These are phyloP conservation scores for Epizoanthus rinbou DNA, from an alignment of 92 coral and sea anemone genomes.

Conservation along the genomic window DNA sequence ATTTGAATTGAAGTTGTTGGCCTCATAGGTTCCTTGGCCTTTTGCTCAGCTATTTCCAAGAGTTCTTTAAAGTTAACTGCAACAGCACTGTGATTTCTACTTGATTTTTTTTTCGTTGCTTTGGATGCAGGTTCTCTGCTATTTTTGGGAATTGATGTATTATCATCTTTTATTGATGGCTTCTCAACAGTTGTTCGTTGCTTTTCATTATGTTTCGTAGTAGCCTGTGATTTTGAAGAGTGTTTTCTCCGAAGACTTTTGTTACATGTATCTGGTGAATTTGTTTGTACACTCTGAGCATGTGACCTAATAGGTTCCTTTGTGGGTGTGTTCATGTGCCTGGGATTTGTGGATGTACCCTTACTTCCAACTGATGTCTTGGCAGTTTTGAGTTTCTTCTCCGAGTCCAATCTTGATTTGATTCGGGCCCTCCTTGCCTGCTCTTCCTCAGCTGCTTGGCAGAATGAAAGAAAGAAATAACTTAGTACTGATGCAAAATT, in stretches of 20 bases:
- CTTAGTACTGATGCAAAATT: neutral
- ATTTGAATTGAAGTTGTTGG: neutral
- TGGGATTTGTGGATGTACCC: neutral
- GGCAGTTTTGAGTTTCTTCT: constrained; percentile 31
- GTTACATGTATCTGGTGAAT: neutral
- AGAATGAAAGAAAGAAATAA: neutral
- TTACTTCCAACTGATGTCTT: constrained; percentile 12
- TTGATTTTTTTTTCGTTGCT: neutral
- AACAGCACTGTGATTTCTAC: constrained; percentile 12
- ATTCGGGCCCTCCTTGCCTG: constrained; percentile 87
- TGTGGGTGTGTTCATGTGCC: constrained; percentile 7
- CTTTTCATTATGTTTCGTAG: constrained; percentile 9
- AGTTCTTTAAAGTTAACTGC: constrained; percentile 81
- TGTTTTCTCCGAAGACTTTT: neutral
- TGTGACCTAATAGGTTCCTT: neutral
- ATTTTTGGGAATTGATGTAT: neutral
- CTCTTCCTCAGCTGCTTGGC: constrained; percentile 72
- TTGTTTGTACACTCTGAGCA: neutral
- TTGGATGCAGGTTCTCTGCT: constrained; percentile 14
- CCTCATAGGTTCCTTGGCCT: constrained; percentile 37
- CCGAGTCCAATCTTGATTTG: constrained; percentile 72
- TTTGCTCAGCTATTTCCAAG: constrained; percentile 82
- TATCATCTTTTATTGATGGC: neutral
- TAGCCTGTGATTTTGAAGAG: neutral
- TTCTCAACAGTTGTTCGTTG: neutral